phyloP scores from a whole-genome alignment of 2,797 vertebrate species.

The Sebastes diploproa region DNA sequence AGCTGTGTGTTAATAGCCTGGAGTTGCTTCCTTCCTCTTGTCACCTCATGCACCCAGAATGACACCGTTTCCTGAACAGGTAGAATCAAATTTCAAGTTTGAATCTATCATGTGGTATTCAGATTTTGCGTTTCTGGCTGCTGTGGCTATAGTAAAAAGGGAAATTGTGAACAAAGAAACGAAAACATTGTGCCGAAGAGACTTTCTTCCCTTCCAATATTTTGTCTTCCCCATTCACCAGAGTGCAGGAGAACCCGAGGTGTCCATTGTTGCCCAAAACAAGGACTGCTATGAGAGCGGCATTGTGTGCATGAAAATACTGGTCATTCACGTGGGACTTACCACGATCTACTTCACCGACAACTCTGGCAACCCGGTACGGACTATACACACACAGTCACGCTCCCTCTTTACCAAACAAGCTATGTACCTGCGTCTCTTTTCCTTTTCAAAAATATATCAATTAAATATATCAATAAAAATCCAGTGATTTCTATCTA shows the following conservation, averaged over 20 bases:
- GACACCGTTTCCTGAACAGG: conserved; percentile 1
- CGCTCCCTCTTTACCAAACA: neutral
- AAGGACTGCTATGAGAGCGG: conserved; percentile 99
- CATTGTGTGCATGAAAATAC: conserved; percentile 95
- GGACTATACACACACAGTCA: conserved; percentile 15
- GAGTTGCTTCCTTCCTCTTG: conserved; percentile 40
- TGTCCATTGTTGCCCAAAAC: conserved; percentile 95
- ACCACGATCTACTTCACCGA: conserved; percentile 95
- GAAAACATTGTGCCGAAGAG: neutral
- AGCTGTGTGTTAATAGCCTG: conserved; percentile 29
- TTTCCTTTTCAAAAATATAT: neutral
- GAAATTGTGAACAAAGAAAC: neutral
- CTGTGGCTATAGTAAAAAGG: neutral
- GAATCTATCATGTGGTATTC: neutral
- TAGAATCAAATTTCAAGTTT: conserved; percentile 4
- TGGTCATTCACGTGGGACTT: conserved; percentile 93
- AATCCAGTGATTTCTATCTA: neutral
- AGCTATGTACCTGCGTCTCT: neutral
- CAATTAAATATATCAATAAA: neutral
- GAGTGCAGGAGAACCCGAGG: conserved; percentile 89
- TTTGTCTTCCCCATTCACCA: conserved; percentile 68
- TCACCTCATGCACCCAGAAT: conserved; percentile 22
- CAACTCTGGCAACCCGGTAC: conserved; percentile 90
- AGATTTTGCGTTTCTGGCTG: neutral
- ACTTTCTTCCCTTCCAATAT: neutral